Base-by-base conservation (phyloP, 2,888 invertebrate species). In the Agrochola lota region DNA sequence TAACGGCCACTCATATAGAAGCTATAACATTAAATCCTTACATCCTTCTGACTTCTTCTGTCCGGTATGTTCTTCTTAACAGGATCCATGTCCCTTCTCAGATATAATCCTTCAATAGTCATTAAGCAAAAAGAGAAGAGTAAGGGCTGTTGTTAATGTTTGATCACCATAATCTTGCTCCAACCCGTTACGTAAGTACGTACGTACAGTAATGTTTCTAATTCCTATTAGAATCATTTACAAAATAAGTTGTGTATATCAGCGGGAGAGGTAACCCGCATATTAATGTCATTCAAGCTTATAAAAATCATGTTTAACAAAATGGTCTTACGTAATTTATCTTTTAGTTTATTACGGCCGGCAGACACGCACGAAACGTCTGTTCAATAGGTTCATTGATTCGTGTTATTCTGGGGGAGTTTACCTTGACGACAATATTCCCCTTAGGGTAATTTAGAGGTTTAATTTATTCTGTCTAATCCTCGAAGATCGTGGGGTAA, bases 351-450 rank as follows among this genome's bases (percentile, higher is more conserved):
- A 85, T 84, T 64, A 74, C 55, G 20, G 20, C 59, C 55, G 20
- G 20, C 59, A 64, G 62, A 62, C 85, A 86, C 82, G 82, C 79
- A 71, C 72, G 43, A 40, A 40, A n/a, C 57, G 35, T 49, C 75
- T 43, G 68, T 71, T 84, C 73, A 79, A 75, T 79, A 67, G 55
- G 26, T 82, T 82, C 77, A 84, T 86, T 85, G 66, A 84, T 78
- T 76, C 46, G 12, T 68, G 55, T 55, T 73, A 67, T 77, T 70
- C 66, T 60, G 35, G 35, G 52, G 57, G 23, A 71, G 30, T 67
- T 74, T 57, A 71, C 67, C 69, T 73, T 75, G 75, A 74, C 75
- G 64, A 81, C 80, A 17, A 26, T 60, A 73, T 75, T 35, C 23
- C 52, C 26, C 40, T 11, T 43, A 9, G 35, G 40, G 75, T 73